Conservation (phyloP, 2,113 vertebrate genomes). For the Platichthys flesus region DNA sequence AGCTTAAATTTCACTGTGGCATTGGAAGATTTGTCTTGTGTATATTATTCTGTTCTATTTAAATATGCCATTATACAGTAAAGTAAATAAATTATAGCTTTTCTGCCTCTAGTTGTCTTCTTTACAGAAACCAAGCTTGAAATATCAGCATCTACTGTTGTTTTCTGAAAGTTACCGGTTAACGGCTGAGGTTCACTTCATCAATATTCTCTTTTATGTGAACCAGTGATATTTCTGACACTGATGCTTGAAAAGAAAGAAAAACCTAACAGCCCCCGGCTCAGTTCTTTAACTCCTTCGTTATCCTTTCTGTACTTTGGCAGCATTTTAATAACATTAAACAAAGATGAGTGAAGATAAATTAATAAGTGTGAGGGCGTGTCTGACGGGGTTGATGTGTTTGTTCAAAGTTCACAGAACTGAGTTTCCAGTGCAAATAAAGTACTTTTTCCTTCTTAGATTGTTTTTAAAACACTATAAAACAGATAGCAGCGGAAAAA, state of each 20-base stretch:
- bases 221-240: neutral
- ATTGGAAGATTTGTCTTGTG: no score
- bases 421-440: neutral
- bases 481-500: neutral
- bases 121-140: neutral
- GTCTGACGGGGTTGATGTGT: neutral
- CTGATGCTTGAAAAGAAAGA: neutral
- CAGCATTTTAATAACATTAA: neutral
- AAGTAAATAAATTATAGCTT: no score
- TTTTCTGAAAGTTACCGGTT: no score
- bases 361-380: neutral
- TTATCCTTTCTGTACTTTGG: neutral
- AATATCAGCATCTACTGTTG: neutral
- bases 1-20: no score
- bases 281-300: neutral
- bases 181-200: neutral
- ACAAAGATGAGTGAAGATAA: neutral
- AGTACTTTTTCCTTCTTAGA: no score
- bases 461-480: conserved; percentile 4
- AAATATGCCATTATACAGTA: no score
- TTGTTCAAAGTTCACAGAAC: neutral
- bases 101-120: no score
- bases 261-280: neutral
- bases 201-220: neutral
- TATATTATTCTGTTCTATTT: no score